Conservation (phyloP, 2,113 vertebrate species). For the Scalopus aquaticus region DNA sequence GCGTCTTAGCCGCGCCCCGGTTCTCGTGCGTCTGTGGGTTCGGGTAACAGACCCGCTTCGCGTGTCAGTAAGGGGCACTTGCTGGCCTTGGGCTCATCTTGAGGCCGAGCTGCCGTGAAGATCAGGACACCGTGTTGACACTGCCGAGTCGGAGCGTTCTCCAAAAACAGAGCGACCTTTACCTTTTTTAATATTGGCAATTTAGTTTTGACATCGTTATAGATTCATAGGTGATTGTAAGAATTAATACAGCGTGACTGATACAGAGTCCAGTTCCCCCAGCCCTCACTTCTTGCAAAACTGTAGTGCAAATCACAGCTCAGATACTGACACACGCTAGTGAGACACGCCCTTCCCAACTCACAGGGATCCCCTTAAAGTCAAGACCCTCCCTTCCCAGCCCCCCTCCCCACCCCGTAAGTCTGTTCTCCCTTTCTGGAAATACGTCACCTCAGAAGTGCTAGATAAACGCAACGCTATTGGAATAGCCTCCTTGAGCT, state of each 20-base stretch:
- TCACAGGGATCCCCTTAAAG: background rate
- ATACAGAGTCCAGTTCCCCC: too few relatives aligned
- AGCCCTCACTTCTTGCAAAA: background rate
- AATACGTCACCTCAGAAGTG: background rate
- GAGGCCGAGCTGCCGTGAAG: background rate
- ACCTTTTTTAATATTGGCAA: background rate
- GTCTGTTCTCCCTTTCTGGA: background rate
- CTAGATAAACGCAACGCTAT: background rate
- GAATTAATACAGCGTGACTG: too few relatives aligned
- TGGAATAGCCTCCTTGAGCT: too few relatives aligned
- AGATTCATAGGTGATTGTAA: background rate
- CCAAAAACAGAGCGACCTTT: background rate
- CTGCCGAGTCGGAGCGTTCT: background rate
- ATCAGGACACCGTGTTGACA: too few relatives aligned
- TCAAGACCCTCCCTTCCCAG: background rate
- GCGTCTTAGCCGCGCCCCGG: background rate
- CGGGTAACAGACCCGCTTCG: too few relatives aligned
- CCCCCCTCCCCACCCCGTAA: background rate
- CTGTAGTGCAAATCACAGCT: background rate
- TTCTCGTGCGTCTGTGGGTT: background rate
- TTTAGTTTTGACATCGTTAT: background rate
- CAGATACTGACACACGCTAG: fast-evolving
- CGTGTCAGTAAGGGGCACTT: background rate
- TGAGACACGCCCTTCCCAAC: background rate
- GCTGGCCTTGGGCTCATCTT: background rate